Base-by-base conservation (phyloP, 2,888 invertebrate species). In the Patella depressa region DNA sequence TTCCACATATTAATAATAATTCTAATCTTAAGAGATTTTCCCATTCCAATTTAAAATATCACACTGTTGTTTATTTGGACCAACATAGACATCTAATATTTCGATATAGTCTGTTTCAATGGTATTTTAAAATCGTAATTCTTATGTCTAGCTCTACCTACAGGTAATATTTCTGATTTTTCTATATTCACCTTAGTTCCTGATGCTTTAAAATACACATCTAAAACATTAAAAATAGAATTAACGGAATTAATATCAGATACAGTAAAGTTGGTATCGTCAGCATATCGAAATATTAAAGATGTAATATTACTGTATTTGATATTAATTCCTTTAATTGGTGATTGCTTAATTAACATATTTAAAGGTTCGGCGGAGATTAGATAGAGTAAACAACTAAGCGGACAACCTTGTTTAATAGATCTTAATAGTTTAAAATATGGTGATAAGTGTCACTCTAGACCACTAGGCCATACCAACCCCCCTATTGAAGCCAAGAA, bases 361-460 rank as follows among this genome's bases (percentile, higher is more conserved):
- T 59, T 59, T 14, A 59, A 19, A 59, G 59, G 59, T 19, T 59
- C 59, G 19, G 59, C 59, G 9, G n/a, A 59, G 7, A 59, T n/a
- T 17, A 59, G 7, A 59, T 59, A 59, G 1, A 59, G 59, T 19
- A 59, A 14, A 7, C n/a, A 17, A 14, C n/a, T n/a, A n/a, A 59
- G 19, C 59, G 59, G 59, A 59, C 59, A 59, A 3, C 59, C 59
- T 19, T 59, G 59, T n/a, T 19, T 17, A n/a, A 59, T 19, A 9
- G 59, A 59, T 19, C 59, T 17, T 19, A n/a, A 19, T 14, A 59
- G 7, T 17, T 17, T 9, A 19, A 59, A 59, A 19, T 59, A 72
- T 11, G 80, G 73, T 5, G 82, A 81, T 53, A 84, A 80, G 71
- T 71, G 69, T 71, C 78, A 24, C 24, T 24, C 24, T 24, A 24